A percentile compares a stretch with the other conserved stretches of the same genome.
Conservation (phyloP, 1,140 invertebrate species). For the Wasmannia auropunctata region DNA sequence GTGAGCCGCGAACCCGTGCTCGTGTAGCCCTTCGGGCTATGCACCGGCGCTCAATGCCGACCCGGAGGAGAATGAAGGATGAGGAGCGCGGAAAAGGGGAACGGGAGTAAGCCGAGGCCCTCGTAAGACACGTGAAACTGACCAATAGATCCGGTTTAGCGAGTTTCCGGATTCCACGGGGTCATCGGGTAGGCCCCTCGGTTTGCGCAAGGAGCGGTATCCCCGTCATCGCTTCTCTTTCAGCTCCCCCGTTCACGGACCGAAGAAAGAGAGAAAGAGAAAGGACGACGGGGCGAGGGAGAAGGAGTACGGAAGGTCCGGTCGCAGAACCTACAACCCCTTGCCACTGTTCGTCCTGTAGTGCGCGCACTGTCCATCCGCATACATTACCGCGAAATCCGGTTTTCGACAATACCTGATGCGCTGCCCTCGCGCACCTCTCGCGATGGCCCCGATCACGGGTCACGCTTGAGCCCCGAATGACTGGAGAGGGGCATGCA, state of each 20-base stretch:
- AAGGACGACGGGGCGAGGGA: neutral
- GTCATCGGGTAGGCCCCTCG: constrained; percentile 74
- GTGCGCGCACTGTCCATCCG: constrained; percentile 66
- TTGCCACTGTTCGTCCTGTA: constrained; percentile 57
- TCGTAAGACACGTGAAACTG: constrained; percentile 81
- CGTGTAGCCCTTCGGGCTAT: constrained; percentile 55
- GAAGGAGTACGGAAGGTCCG: constrained; percentile 51
- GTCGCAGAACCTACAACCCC: constrained; percentile 65
- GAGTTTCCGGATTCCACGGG: constrained; percentile 85
- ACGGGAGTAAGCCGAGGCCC: constrained; percentile 30
- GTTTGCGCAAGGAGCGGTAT: constrained; percentile 60
- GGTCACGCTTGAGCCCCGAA: constrained; percentile 22
- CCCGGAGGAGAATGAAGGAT: constrained; percentile 61
- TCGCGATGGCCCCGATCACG: constrained; percentile 41
- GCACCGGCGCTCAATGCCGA: constrained; percentile 64
- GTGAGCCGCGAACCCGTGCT: constrained; percentile 52
- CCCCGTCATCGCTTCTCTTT: constrained; percentile 56
- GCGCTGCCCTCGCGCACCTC: constrained; percentile 46
- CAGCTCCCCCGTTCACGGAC: constrained; percentile 15
- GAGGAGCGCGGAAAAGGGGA: constrained; percentile 43
- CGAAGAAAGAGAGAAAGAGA: neutral
- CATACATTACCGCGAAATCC: constrained; percentile 73
- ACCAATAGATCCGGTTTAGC: constrained; percentile 86
- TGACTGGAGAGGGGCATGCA: neutral
- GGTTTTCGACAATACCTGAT: constrained; percentile 71